Base-by-base conservation (phyloP, 35 echinoderm and acorn worm species). In the Anneissia japonica region DNA sequence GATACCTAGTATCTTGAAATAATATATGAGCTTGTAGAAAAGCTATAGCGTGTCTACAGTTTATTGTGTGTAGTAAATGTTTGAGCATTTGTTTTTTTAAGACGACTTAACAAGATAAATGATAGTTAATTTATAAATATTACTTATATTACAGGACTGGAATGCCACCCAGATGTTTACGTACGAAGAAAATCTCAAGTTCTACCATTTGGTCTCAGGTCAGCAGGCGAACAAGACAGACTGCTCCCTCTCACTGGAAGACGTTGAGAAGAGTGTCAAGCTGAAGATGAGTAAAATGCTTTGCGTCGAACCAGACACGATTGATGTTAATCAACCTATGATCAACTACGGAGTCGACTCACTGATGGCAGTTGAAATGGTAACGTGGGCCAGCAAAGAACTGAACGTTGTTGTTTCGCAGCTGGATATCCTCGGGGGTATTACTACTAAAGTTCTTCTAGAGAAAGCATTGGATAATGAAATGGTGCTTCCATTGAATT, bases 331-430 rank as follows among this genome's bases (percentile, higher is more conserved):
- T 34, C 91, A 97, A 79, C 94, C 94, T 3, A 97, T 97, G 95
- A 93, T 97, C 64, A 93, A 91, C 89, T 93, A 93, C 78, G 95
- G 91, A 5, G 92, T 97, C 77, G 95, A 97, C 43, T 97, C 95
- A 35, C 83, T 97, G 82, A 91, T 97, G 91, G 92, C 95, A 34
- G 82, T 97, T 21, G 95, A 97, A 79, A 93, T 97, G 95, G 95
- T 97, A 16, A 93, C 85, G 31, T 97, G 95, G 95, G 95, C 91
- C 16, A 93, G 87, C 35, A 87, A 85, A 74, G 90, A 97, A 79
- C 88, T 93, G 43, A 87, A 86, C 35, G 88, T 97, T 36, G 83
- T 91, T 77, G 93, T 97, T 23, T 93, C 95, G 17, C 95, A 93
- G 73, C 78, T 93, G 32, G 95, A 97, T 73, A 97, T 97, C 76